These are phyloP conservation scores for Microtus montanus DNA, from an alignment of 2,113 vertebrate genomes.

Conservation along the genomic window DNA sequence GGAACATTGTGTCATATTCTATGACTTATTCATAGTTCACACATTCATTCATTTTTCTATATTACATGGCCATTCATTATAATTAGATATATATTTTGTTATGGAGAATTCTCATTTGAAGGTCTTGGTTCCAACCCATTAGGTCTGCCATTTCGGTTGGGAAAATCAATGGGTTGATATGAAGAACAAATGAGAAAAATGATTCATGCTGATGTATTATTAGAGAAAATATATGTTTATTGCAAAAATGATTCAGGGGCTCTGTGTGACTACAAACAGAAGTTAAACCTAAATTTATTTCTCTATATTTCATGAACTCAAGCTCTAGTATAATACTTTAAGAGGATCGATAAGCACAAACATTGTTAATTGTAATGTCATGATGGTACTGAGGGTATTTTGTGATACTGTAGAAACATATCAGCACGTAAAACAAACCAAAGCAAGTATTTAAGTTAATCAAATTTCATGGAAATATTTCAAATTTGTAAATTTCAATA, in stretches of 20 bases:
- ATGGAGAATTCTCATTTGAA: not conserved
- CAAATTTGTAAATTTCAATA: not conserved
- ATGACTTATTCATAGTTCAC: not conserved
- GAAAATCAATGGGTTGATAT: not conserved
- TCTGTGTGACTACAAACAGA: not conserved
- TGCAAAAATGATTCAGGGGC: not conserved
- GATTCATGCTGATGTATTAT: not conserved
- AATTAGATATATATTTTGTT: not conserved
- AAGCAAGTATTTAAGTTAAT: not conserved
- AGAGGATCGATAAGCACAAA: not conserved
- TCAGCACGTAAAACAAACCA: not conserved
- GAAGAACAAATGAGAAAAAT: constrained; percentile 21
- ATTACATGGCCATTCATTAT: not conserved
- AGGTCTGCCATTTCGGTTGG: not conserved
- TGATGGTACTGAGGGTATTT: not conserved
- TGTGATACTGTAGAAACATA: not conserved
- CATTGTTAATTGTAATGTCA: not conserved
- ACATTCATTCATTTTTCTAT: not conserved
- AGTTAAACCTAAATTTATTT: not conserved
- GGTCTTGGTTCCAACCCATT: not conserved
- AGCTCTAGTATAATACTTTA: not conserved
- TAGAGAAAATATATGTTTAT: not conserved
- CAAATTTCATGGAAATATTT: not conserved
- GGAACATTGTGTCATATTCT: not conserved
- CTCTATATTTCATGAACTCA: not conserved